phyloP scores from a whole-genome alignment of 2,797 vertebrate species.

The Neosalanx taihuensis region DNA sequence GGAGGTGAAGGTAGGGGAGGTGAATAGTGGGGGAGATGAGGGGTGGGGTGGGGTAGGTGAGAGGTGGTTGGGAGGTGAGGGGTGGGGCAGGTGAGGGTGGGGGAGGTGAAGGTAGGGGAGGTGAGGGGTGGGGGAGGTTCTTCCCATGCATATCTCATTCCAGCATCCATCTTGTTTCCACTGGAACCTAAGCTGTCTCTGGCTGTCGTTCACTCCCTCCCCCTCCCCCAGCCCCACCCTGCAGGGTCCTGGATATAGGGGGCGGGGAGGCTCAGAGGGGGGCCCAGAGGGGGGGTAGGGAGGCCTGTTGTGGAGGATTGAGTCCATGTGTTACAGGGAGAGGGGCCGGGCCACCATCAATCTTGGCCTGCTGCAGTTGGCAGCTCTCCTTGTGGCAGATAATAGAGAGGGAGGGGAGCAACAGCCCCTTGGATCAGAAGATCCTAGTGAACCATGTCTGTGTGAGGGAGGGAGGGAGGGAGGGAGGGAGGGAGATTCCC shows the following conservation, averaged over 20 bases:
- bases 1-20: not conserved
- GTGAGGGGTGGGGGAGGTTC: not conserved
- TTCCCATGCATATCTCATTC: conserved; percentile 3
- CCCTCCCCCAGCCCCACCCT: not conserved
- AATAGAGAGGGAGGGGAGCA: conserved; percentile 24
- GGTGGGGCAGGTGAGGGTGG: not conserved
- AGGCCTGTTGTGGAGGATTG: conserved; percentile 2
- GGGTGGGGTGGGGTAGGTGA: not conserved
- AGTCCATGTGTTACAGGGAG: conserved; percentile 10
- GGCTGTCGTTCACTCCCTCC: too few species aligned
- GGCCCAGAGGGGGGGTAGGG: not conserved
- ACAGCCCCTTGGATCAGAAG: conserved; percentile 19
- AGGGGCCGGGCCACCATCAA: conserved; percentile 14
- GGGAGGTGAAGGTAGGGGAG: not conserved
- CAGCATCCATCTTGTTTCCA: too few species aligned
- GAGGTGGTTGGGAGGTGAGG: not conserved
- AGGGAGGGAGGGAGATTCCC: not conserved
- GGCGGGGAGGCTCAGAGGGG: too few species aligned
- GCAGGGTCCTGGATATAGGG: too few species aligned
- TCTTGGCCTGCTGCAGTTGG: conserved; percentile 11
- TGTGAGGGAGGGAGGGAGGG: not conserved
- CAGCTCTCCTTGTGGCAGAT: conserved; percentile 21
- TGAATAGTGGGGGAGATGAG: not conserved
- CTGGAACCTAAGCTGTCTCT: not conserved
- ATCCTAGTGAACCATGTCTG: conserved; percentile 9